Evolutionary conservation across 2,113 vertebrate genomes (phyloP).

Genomic region (Furnarius figulus): DNA sequence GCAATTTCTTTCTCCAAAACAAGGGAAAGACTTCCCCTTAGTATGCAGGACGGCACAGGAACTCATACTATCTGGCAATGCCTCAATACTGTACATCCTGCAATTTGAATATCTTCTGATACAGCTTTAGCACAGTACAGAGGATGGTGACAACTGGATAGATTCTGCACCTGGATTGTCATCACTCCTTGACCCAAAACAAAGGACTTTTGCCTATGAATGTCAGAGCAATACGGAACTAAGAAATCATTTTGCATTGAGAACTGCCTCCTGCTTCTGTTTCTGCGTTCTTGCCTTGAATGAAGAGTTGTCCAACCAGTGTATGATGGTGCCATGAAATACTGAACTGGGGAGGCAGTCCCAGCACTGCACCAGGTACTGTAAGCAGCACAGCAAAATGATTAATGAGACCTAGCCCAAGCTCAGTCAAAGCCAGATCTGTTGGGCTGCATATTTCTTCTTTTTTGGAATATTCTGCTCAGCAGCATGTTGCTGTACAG

Average conservation of each 20-base stretch:
- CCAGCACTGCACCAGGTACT: background rate
- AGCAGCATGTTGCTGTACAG: constrained; percentile 1
- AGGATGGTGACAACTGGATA: background rate
- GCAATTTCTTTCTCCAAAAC: background rate
- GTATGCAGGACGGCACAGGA: background rate
- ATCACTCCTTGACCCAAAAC: background rate
- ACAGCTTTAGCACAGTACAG: background rate
- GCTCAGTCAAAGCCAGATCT: constrained; percentile 8
- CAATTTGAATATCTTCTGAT: background rate
- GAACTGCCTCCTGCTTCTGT: background rate
- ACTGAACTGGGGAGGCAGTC: background rate
- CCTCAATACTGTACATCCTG: accelerated
- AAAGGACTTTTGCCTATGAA: background rate
- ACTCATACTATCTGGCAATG: background rate
- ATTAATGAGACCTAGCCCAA: background rate
- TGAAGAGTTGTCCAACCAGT: background rate
- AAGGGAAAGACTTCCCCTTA: background rate
- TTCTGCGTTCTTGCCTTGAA: background rate
- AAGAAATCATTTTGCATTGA: background rate
- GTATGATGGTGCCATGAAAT: background rate
- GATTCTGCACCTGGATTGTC: background rate
- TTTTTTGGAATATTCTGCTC: constrained; percentile 56
- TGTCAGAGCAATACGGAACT: background rate
- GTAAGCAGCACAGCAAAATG: background rate
- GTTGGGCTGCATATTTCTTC: constrained; percentile 7